A percentile compares a stretch with the other conserved stretches of the same genome.
These are phyloP conservation scores for Emys orbicularis DNA, from an alignment of 2,797 vertebrate genomes.

Conservation along the genomic window DNA sequence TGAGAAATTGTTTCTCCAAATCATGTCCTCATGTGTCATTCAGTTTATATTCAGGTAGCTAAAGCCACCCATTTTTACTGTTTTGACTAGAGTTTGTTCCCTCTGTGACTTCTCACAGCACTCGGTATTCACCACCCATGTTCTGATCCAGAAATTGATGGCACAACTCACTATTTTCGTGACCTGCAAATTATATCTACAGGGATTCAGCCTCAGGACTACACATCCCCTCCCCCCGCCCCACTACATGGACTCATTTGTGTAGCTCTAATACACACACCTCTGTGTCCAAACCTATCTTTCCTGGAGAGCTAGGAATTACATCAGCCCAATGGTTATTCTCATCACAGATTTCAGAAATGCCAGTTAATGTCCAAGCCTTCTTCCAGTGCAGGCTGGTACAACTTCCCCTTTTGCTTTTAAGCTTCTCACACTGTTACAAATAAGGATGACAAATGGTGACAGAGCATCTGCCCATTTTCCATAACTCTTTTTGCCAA, in stretches of 20 bases:
- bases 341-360: neutral
- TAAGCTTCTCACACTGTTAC: neutral
- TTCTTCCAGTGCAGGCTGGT: neutral
- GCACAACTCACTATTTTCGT: neutral
- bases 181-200: neutral
- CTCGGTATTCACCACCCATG: neutral
- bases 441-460: too few relatives aligned
- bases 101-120: neutral
- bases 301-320: neutral
- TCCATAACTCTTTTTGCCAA: neutral
- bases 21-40: accelerated
- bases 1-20: neutral
- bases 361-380: neutral
- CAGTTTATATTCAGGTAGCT: neutral
- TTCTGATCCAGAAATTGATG: neutral
- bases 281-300: neutral
- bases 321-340: neutral
- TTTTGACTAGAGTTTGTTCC: neutral
- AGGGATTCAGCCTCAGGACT: neutral
- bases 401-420: neutral
- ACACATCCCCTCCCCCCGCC: neutral
- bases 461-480: neutral
- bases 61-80: neutral
- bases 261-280: neutral
- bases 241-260: neutral